phyloP scores from a whole-genome alignment of 2,888 invertebrate genomes.

The Lithophane ornitopus region DNA sequence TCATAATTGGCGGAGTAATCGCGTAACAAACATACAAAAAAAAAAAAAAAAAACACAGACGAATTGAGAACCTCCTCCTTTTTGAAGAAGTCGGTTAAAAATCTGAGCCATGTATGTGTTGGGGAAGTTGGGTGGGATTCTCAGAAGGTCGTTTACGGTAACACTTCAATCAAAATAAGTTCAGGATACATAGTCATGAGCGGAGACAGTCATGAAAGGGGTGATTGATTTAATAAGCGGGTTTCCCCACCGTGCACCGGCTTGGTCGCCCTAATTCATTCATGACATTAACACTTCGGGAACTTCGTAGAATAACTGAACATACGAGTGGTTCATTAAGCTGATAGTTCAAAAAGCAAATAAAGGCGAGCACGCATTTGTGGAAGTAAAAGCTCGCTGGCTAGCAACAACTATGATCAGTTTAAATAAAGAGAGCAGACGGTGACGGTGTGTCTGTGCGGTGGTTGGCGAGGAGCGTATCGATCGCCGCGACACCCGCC shows the following conservation, averaged over 20 bases:
- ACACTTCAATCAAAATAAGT: neutral
- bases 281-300: neutral
- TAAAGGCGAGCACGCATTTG: neutral
- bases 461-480: conserved; percentile 69
- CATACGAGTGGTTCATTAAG: neutral
- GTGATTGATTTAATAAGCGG: conserved; percentile 47
- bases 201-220: conserved; percentile 12
- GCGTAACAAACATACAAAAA: no score
- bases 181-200: neutral
- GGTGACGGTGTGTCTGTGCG: conserved; percentile 73
- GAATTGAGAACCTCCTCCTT: no score
- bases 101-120: neutral
- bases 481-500: conserved; percentile 67
- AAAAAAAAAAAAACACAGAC: no score
- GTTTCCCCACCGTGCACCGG: conserved; percentile 45
- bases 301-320: neutral
- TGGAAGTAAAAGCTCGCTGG: conserved; percentile 36
- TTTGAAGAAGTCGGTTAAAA: no score
- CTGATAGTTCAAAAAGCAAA: conserved; percentile 1
- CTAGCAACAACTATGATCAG: conserved; percentile 66
- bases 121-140: neutral
- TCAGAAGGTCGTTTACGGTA: neutral
- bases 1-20: no score
- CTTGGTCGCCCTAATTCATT: conserved; percentile 36
- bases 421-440: conserved; percentile 72